These are phyloP conservation scores for Protobothrops flavoviridis DNA, from an alignment of 2,113 vertebrate species.

Conservation along the genomic window DNA sequence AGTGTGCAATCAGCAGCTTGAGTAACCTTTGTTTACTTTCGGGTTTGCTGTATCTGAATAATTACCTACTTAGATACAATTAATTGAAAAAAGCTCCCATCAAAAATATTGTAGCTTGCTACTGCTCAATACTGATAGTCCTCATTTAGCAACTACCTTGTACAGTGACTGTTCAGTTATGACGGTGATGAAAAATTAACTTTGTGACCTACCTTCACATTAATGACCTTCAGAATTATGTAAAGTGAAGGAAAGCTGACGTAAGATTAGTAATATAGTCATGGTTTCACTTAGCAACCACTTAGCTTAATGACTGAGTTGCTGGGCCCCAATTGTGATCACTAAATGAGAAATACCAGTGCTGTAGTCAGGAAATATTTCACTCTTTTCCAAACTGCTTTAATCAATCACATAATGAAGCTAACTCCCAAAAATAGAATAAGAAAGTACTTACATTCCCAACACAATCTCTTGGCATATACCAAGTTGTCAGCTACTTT, in stretches of 20 bases:
- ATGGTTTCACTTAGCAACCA: not conserved
- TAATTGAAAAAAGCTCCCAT: not conserved
- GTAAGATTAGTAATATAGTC: not conserved
- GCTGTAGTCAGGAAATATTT: accelerated
- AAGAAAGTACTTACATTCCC: not conserved
- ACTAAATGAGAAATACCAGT: not conserved
- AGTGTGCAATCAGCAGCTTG: not conserved
- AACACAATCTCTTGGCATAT: not conserved
- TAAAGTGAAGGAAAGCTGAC: not conserved
- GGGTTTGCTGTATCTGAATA: conserved; percentile 2
- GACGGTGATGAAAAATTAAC: not conserved
- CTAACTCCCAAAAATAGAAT: not conserved
- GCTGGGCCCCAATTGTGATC: not conserved
- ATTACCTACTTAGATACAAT: not conserved
- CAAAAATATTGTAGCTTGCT: not conserved
- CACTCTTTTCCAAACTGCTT: not conserved
- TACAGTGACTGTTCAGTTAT: not conserved
- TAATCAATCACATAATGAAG: not conserved
- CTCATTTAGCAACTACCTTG: not conserved
- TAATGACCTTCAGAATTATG: not conserved
- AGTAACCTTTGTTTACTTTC: not conserved
- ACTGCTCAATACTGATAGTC: not conserved
- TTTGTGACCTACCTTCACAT: not conserved
- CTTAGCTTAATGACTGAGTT: not conserved
- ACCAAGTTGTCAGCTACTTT: not conserved